A percentile compares a stretch with the other conserved stretches of the same genome.
phyloP scores from a whole-genome alignment of 2,113 vertebrate species.

The Mystacornis crossleyi region DNA sequence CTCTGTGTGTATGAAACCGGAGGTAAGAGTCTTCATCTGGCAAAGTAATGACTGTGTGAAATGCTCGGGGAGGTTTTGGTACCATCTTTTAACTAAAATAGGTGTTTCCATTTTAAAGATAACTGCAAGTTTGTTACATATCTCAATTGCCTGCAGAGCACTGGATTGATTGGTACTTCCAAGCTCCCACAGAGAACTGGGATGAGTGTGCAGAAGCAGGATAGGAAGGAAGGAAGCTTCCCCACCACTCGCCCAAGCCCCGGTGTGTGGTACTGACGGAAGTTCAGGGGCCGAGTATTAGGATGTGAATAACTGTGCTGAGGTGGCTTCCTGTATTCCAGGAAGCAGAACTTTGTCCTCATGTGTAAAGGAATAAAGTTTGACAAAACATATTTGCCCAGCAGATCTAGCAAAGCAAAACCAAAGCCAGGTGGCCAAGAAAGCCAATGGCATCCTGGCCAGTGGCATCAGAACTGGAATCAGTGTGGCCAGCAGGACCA shows the following conservation, averaged over 20 bases:
- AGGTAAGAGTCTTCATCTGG: not conserved
- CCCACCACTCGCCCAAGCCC: not conserved
- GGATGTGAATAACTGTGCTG: not conserved
- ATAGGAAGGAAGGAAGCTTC: not conserved
- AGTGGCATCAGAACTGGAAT: not conserved
- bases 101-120: not conserved
- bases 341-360: not conserved
- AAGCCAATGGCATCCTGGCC: not conserved
- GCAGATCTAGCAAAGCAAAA: not conserved
- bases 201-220: not conserved
- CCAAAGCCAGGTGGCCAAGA: not conserved
- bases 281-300: not conserved
- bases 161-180: not conserved
- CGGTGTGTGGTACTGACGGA: fast-evolving
- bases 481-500: not conserved
- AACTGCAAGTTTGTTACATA: not conserved
- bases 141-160: not conserved
- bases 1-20: not conserved
- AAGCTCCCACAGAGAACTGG: not conserved
- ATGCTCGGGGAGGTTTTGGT: not conserved
- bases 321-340: not conserved
- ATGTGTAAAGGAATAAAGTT: not conserved
- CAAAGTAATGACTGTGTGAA: not conserved
- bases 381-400: not conserved
- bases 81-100: not conserved